phyloP scores from a whole-genome alignment of 2,797 vertebrate species.

The Florisuga fusca region DNA sequence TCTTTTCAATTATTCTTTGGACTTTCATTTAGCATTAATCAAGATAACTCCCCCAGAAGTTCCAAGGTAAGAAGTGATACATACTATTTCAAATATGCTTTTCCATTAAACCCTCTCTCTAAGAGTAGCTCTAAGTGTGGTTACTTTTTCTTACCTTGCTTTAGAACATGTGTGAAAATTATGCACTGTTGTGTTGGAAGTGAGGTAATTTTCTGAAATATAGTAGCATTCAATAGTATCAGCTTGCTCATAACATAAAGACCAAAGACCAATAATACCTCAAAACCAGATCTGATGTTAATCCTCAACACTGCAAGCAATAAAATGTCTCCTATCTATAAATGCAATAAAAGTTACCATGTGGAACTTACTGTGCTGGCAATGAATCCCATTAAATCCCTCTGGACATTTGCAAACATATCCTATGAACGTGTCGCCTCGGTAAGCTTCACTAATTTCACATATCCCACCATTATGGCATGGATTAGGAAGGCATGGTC shows the following conservation, averaged over 20 bases:
- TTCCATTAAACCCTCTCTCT: neutral
- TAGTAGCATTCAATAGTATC: neutral
- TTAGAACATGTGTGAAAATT: neutral
- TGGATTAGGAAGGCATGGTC: constrained; percentile 94
- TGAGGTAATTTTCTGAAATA: neutral
- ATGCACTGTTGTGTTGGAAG: neutral
- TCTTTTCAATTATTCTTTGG: neutral
- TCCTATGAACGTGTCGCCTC: constrained; percentile 96
- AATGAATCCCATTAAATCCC: constrained; percentile 96
- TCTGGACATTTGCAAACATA: constrained; percentile 94
- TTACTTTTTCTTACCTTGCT: neutral
- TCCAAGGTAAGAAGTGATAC: neutral
- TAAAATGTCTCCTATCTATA: neutral
- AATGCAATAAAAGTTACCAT: constrained; percentile 16
- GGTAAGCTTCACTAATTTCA: constrained; percentile 95
- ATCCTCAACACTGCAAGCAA: neutral
- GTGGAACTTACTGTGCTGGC: constrained; percentile 95
- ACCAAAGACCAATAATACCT: neutral
- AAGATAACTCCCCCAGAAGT: neutral
- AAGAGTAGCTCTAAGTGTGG: neutral
- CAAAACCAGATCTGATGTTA: neutral
- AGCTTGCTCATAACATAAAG: neutral
- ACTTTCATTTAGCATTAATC: neutral
- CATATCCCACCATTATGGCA: constrained; percentile 97
- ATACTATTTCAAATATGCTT: neutral